Conservation (phyloP, 2,797 vertebrate species). For the Syndactyla subalaris region DNA sequence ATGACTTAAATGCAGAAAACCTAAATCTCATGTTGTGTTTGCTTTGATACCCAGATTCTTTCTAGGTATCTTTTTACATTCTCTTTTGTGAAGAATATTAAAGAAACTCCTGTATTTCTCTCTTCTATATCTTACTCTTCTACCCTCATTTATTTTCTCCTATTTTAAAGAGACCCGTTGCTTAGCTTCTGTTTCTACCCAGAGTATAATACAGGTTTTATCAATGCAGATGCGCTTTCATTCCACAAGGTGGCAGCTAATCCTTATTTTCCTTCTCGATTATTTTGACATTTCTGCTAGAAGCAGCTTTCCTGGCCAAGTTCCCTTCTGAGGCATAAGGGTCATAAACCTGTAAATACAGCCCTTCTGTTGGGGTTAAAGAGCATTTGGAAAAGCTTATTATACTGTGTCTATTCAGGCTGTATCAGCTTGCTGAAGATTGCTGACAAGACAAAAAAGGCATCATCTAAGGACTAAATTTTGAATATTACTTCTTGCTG, state of each 20-base stretch:
- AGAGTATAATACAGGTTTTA: not conserved
- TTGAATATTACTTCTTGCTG: not conserved
- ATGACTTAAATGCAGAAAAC: not conserved
- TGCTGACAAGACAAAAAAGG: not conserved
- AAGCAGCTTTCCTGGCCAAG: not conserved
- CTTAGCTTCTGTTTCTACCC: not conserved
- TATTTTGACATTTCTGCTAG: slow-evolving; percentile 5
- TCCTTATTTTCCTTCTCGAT: not conserved
- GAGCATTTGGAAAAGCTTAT: not conserved
- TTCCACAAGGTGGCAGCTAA: slow-evolving; percentile 4
- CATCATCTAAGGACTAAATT: not conserved
- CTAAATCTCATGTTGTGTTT: not conserved
- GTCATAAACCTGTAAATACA: not conserved
- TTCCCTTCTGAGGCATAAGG: not conserved
- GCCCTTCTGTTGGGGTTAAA: not conserved
- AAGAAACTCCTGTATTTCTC: not conserved
- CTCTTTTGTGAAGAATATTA: not conserved
- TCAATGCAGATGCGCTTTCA: not conserved
- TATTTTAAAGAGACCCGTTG: not conserved
- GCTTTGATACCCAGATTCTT: not conserved
- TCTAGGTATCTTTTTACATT: not conserved
- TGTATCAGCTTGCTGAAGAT: not conserved
- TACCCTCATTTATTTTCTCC: not conserved
- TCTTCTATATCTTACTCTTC: not conserved
- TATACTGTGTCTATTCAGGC: not conserved